Conservation (phyloP, 2,888 invertebrate genomes). For the Xanthorhoe designata region DNA sequence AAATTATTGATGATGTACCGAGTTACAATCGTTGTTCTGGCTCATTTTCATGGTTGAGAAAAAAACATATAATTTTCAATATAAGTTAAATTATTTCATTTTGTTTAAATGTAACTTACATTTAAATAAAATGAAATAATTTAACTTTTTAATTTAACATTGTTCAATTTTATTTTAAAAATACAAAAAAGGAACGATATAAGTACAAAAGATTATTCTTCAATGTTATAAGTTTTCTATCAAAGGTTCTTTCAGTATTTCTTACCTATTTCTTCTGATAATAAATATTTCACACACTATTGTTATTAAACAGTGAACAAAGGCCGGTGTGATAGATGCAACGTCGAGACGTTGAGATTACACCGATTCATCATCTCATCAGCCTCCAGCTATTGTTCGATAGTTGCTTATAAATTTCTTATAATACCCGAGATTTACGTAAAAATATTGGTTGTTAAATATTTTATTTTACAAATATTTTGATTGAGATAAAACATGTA, state of each 20-base stretch:
- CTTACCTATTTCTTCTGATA: neutral
- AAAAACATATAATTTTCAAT: no score
- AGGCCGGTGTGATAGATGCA: conserved; percentile 42
- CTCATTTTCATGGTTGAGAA: no score
- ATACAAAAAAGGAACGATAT: neutral
- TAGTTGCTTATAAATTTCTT: conserved; percentile 8
- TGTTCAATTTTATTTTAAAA: no score
- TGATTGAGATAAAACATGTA: no score
- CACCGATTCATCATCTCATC: conserved; percentile 43
- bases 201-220: neutral
- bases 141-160: no score
- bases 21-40: no score
- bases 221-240: neutral
- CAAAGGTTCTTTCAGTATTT: neutral
- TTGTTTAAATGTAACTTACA: no score
- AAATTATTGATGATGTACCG: no score
- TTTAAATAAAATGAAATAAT: no score
- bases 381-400: conserved; percentile 22
- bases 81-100: no score
- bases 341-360: conserved; percentile 40
- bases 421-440: neutral
- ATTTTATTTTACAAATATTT: neutral
- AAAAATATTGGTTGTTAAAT: neutral
- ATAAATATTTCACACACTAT: neutral
- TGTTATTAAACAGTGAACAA: conserved; percentile 11